These are phyloP conservation scores for Erithacus rubecula DNA, from an alignment of 2,797 vertebrate species.

Conservation along the genomic window DNA sequence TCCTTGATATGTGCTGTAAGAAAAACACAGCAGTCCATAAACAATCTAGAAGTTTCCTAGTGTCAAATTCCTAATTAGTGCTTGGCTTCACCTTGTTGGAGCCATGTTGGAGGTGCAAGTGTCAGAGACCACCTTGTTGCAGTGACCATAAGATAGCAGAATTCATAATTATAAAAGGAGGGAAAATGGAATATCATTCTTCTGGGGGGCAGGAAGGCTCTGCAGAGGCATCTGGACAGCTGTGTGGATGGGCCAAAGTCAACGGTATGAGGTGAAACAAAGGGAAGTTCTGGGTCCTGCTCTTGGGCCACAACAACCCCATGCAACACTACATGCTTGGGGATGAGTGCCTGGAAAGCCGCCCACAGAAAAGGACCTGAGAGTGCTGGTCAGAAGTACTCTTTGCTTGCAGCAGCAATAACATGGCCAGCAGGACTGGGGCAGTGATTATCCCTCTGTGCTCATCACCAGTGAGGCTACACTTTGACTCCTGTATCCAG, in stretches of 20 bases:
- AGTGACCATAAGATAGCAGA: not conserved
- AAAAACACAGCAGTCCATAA: not conserved
- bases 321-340: fast-evolving
- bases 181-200: not conserved
- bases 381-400: not conserved
- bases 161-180: not conserved
- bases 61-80: not conserved
- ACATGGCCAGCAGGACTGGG: not conserved
- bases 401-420: not conserved
- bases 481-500: not conserved
- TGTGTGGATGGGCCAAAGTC: not conserved
- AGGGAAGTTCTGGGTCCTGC: not conserved
- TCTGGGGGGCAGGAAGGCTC: not conserved
- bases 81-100: not conserved
- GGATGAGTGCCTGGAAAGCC: not conserved
- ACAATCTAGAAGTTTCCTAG: not conserved
- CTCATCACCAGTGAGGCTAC: not conserved
- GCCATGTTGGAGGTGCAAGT: not conserved
- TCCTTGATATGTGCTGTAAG: not conserved
- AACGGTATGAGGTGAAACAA: not conserved
- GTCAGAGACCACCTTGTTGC: not conserved
- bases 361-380: not conserved
- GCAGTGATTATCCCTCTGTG: not conserved
- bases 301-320: not conserved
- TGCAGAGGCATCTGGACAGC: not conserved